Evolutionary conservation across 2,113 vertebrate genomes (phyloP).

Genomic region (Syrmaticus mikado): DNA sequence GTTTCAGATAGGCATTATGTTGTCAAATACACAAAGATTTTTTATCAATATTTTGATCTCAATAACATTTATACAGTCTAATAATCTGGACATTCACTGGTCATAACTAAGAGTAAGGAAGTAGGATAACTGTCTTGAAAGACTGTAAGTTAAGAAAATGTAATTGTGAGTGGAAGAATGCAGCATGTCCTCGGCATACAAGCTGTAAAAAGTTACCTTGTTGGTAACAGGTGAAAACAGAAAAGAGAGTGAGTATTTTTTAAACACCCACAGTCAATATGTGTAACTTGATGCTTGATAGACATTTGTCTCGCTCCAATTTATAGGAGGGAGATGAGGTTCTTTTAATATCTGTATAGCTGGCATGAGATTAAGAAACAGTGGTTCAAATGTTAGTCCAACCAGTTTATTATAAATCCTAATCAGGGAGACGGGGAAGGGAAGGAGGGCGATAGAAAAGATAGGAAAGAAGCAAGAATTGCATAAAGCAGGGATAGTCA

Average conservation of each 20-base stretch:
- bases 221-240: constrained; percentile 25
- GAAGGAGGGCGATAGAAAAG: no score
- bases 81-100: not conserved
- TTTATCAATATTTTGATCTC: not conserved
- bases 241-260: constrained; percentile 27
- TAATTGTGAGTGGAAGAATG: not conserved
- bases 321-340: no score
- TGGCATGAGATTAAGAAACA: no score
- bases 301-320: no score
- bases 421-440: no score
- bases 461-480: no score
- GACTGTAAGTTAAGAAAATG: not conserved
- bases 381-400: no score
- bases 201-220: not conserved
- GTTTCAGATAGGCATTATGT: not conserved
- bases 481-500: no score
- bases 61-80: not conserved
- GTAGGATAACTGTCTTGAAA: not conserved
- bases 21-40: not conserved
- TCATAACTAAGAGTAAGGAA: not conserved
- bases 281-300: constrained; percentile 20
- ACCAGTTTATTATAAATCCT: no score
- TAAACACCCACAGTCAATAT: constrained; percentile 27
- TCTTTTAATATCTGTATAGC: no score
- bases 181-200: not conserved